phyloP scores from a whole-genome alignment of 1,140 invertebrate genomes.

The Aphis gossypii region DNA sequence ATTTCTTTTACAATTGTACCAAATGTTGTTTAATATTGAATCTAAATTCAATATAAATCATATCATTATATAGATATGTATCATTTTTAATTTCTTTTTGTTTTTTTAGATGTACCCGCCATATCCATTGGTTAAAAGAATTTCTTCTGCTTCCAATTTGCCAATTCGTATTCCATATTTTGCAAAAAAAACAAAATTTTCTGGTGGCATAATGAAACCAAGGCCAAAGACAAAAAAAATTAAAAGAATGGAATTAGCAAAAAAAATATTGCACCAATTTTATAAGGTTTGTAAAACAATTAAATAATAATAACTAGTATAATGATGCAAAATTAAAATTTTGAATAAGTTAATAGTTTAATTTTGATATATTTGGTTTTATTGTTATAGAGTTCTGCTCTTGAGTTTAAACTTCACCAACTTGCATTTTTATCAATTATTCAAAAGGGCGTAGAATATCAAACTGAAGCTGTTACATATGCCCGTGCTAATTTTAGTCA shows the following conservation, averaged over 20 bases:
- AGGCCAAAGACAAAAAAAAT: constrained; percentile 50
- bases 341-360: background rate
- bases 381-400: constrained; percentile 72
- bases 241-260: constrained; percentile 35
- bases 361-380: background rate
- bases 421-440: constrained; percentile 78
- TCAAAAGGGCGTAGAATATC: constrained; percentile 72
- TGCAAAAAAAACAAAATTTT: constrained; percentile 23
- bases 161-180: constrained; percentile 35
- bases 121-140: constrained; percentile 32
- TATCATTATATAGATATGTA: background rate
- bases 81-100: background rate
- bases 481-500: constrained; percentile 84
- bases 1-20: background rate
- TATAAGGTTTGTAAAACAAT: constrained; percentile 22
- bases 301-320: background rate
- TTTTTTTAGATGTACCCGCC: constrained; percentile 41
- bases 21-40: background rate
- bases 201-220: constrained; percentile 46
- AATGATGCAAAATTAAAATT: background rate
- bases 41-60: background rate
- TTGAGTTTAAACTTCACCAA: constrained; percentile 88
- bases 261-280: constrained; percentile 47
- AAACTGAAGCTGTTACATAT: constrained; percentile 84
- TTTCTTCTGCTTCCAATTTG: constrained; percentile 1